A percentile compares a stretch with the other conserved stretches of the same genome.
These are phyloP conservation scores for Lithobius niger DNA, from an alignment of 1,140 invertebrate genomes.

Conservation along the genomic window DNA sequence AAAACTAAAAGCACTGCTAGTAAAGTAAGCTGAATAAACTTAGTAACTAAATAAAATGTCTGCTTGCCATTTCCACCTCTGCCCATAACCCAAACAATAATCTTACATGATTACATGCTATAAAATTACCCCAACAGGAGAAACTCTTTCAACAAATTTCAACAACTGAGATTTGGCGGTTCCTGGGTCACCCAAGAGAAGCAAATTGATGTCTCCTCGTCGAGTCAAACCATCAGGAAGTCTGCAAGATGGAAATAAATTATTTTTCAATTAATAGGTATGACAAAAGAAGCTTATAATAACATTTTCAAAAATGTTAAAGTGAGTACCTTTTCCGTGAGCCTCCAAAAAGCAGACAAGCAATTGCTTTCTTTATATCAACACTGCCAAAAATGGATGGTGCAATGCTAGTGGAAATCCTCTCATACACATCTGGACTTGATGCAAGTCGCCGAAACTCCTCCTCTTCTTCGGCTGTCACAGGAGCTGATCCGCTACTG, in stretches of 20 bases:
- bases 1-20: too few species aligned
- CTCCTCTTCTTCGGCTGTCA: conserved; percentile 83
- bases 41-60: too few species aligned
- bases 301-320: neutral
- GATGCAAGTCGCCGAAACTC: conserved; percentile 72
- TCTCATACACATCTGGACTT: conserved; percentile 75
- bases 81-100: too few species aligned
- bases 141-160: conserved; percentile 93
- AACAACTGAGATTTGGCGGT: conserved; percentile 97
- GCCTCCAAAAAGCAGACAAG: conserved; percentile 88
- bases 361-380: conserved; percentile 96
- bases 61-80: too few species aligned
- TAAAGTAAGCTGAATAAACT: too few species aligned
- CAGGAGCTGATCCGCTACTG: conserved; percentile 29
- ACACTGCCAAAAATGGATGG: conserved; percentile 90
- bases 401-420: conserved; percentile 79
- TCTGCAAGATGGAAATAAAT: conserved; percentile 28
- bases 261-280: neutral
- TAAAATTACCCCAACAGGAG: conserved; percentile 64
- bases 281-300: neutral
- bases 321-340: conserved; percentile 39
- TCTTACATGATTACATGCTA: too few species aligned
- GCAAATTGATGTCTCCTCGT: conserved; percentile 92
- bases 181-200: conserved; percentile 94
- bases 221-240: conserved; percentile 89